Evolutionary conservation across 2,113 vertebrate species (phyloP), one percentile per base, ranked within the genome.

Genomic region (Apistogramma diplotaenia): DNA sequence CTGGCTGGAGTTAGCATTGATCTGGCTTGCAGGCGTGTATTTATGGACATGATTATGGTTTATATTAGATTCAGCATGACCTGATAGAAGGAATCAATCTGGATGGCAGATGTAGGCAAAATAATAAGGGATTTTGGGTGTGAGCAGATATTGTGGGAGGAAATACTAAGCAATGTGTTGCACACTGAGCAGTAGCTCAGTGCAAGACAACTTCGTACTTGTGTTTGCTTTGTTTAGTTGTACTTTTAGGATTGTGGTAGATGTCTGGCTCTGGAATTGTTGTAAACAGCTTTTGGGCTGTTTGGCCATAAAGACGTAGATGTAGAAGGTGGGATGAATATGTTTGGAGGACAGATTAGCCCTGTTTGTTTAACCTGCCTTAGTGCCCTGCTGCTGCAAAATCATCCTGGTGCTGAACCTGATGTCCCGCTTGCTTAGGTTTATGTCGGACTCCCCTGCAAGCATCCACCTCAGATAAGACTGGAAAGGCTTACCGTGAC

Each of bases 1-100:
- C 76, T 72, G 21, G 72, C 72, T 82, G 74, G 53, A 71, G 83
- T 74, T 65, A 71, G 37, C 82, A 89, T 91, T 77, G 90, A 92
- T 92, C 83, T 55, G 57, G n/a, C 82, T 51, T 61, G 70, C 51
- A 76, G 2, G 3, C 80, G 55, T 81, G 59, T 78, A 59, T 89
- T 87, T 84, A 74, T 79, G 75, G 81, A 59, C 51, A 78, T n/a
- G 40, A 70, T 54, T 51, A 53, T 57, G 79, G 25, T 74, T 75
- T 33, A 15, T 43, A 65, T 67, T 53, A 55, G 75, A 23, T 19
- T 43, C 71, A 76, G 33, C 57, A 16, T 51, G 35, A 15, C 9
- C 21, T 76, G 27, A 43, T 73, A 54, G 37, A 54, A 35, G 31
- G 40, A 35, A 77, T 15, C 4, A 4, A 21, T 10, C n/a, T 3